These are phyloP conservation scores for Nasua narica DNA, from an alignment of 2,797 vertebrate genomes.

Conservation along the genomic window DNA sequence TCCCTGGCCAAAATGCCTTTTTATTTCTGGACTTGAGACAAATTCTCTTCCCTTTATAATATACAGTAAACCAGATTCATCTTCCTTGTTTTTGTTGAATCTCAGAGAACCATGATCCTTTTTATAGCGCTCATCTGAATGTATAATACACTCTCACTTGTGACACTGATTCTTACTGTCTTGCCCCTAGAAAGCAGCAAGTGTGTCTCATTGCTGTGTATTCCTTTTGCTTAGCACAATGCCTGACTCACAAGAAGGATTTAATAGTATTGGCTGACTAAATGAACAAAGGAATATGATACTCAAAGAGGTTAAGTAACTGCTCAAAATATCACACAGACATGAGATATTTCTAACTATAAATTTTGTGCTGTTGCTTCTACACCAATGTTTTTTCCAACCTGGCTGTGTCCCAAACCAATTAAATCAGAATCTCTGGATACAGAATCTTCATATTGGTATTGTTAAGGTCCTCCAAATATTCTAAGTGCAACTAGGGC, in stretches of 20 bases:
- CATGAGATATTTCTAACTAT: background rate
- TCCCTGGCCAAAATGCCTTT: background rate
- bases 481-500: background rate
- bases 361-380: background rate
- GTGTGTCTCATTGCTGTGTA: background rate
- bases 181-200: background rate
- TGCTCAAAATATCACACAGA: background rate
- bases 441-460: background rate
- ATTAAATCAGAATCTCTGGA: background rate
- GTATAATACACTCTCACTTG: background rate
- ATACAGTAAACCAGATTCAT: background rate
- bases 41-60: background rate
- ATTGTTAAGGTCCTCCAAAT: background rate
- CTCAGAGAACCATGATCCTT: background rate
- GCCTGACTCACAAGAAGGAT: background rate
- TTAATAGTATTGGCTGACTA: background rate
- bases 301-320: background rate
- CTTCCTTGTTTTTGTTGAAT: background rate
- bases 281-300: background rate
- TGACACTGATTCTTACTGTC: background rate
- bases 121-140: constrained; percentile 12
- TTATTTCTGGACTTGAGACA: background rate
- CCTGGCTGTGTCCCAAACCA: background rate
- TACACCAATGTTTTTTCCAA: background rate
- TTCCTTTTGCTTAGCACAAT: background rate